These are phyloP conservation scores for Tachina lurida DNA, from an alignment of 2,888 invertebrate species.

Conservation along the genomic window DNA sequence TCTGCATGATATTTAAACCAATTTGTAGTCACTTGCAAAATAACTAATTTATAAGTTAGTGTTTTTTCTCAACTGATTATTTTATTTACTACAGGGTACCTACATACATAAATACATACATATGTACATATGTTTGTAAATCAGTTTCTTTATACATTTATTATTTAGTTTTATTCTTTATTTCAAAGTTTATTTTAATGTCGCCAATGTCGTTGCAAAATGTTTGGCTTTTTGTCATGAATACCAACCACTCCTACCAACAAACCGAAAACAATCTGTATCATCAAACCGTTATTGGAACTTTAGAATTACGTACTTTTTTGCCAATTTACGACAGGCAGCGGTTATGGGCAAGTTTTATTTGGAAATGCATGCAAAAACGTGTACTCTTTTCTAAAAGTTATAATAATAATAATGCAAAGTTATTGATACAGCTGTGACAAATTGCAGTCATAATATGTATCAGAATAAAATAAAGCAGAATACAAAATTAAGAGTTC, in stretches of 20 bases:
- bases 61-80: no score
- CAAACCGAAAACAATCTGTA: conserved; percentile 33
- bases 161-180: conserved; percentile 47
- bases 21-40: no score
- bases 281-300: conserved; percentile 63
- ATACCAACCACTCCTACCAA: conserved; percentile 58
- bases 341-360: conserved; percentile 13
- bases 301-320: conserved; percentile 56
- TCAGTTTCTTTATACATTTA: conserved; percentile 31
- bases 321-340: conserved; percentile 6
- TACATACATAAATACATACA: not conserved
- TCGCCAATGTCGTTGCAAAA: conserved; percentile 58
- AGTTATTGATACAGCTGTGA: not conserved
- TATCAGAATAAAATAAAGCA: no score
- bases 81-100: no score
- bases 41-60: no score
- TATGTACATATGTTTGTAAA: conserved; percentile 23
- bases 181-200: conserved; percentile 40
- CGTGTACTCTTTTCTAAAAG: no score
- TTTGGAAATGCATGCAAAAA: not conserved
- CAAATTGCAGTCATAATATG: no score
- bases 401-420: not conserved
- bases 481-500: no score
- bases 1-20: no score
- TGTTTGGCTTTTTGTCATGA: conserved; percentile 55